These are phyloP conservation scores for Cremastobaeus sp. DNA, from an alignment of 2,888 invertebrate genomes.

Conservation along the genomic window DNA sequence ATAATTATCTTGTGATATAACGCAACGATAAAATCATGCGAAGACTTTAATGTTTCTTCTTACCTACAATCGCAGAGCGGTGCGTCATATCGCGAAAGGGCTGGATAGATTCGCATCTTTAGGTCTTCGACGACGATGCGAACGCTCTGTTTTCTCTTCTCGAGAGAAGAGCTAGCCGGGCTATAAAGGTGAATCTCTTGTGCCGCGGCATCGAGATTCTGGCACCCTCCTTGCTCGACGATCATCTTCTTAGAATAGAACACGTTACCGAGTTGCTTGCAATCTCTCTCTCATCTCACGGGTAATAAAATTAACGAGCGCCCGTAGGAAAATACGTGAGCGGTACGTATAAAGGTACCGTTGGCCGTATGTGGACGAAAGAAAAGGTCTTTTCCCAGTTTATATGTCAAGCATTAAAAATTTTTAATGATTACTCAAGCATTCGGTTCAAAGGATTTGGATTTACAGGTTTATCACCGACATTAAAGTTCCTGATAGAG, in stretches of 20 bases:
- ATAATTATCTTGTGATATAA: constrained; percentile 35
- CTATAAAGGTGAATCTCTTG: constrained; percentile 59
- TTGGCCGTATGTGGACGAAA: constrained; percentile 21
- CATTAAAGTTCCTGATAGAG: no score
- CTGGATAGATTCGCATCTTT: constrained; percentile 57
- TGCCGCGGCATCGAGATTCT: constrained; percentile 59
- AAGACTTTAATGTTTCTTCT: constrained; percentile 32
- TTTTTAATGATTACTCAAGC: constrained; percentile 4
- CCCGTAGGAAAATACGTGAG: constrained; percentile 57
- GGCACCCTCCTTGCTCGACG: constrained; percentile 56
- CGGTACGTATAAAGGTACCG: constrained; percentile 54
- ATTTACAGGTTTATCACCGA: constrained; percentile 18
- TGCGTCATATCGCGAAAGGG: constrained; percentile 50
- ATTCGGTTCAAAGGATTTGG: background rate
- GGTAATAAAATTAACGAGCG: constrained; percentile 61
- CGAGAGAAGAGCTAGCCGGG: constrained; percentile 46
- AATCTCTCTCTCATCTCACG: constrained; percentile 58
- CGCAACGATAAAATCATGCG: constrained; percentile 38
- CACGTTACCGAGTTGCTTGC: constrained; percentile 52
- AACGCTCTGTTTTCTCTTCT: constrained; percentile 52
- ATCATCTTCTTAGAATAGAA: constrained; percentile 62
- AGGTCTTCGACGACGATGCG: constrained; percentile 54
- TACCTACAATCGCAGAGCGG: constrained; percentile 27
- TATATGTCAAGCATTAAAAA: background rate
- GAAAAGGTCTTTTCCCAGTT: constrained; percentile 19